These are phyloP conservation scores for Belonocnema kinseyi DNA, from an alignment of 1,140 invertebrate genomes.

Conservation along the genomic window DNA sequence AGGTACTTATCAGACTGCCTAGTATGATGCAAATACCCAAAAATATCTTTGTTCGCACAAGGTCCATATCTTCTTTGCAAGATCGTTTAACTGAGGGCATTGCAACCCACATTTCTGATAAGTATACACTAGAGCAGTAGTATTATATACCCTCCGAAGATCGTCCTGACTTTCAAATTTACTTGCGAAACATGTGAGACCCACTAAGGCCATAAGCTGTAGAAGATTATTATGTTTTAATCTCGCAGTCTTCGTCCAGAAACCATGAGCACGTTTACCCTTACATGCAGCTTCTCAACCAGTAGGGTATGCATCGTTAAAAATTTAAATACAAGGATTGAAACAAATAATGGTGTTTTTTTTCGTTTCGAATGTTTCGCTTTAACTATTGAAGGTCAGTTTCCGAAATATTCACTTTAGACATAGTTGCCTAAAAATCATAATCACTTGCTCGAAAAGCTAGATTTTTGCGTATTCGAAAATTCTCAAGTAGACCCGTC, in stretches of 20 bases:
- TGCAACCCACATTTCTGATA: conserved; percentile 58
- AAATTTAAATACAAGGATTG: conserved; percentile 56
- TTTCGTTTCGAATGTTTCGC: neutral
- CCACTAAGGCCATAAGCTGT: conserved; percentile 57
- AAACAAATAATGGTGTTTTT: conserved; percentile 14
- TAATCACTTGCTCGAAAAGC: neutral
- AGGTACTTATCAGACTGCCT: no score
- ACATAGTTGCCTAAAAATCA: neutral
- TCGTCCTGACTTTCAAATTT: conserved; percentile 47
- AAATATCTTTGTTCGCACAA: no score
- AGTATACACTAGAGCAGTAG: conserved; percentile 62
- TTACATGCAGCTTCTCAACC: conserved; percentile 60
- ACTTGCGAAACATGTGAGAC: conserved; percentile 57
- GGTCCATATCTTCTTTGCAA: no score
- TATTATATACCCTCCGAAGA: conserved; percentile 53
- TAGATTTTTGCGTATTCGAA: neutral
- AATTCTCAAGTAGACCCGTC: neutral
- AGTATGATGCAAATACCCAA: no score
- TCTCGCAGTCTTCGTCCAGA: conserved; percentile 50
- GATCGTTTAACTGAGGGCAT: conserved; percentile 53
- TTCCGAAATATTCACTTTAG: neutral
- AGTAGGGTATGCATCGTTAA: conserved; percentile 57
- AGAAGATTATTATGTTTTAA: conserved; percentile 61
- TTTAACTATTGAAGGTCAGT: neutral
- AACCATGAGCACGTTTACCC: conserved; percentile 42